Evolutionary conservation across 2,797 vertebrate species (phyloP).

Genomic region (Rhinichthys osculus): DNA sequence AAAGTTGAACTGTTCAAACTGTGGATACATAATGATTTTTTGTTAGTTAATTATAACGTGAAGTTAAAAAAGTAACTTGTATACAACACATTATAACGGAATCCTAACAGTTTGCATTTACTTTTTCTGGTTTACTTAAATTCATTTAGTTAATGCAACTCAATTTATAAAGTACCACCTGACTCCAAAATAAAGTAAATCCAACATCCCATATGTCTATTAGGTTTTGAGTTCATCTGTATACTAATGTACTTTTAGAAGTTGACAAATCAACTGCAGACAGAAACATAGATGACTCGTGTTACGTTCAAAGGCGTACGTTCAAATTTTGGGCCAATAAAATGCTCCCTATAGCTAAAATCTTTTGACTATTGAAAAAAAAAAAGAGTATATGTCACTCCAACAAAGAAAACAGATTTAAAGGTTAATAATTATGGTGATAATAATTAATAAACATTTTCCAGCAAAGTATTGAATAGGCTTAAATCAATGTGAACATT

Average conservation of each 20-base stretch:
- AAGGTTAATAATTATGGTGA: constrained; percentile 2
- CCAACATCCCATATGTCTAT: neutral
- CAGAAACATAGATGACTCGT: neutral
- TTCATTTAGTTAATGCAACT: neutral
- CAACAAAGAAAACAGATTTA: constrained; percentile 3
- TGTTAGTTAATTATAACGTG: neutral
- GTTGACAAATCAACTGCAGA: neutral
- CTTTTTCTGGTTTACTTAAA: neutral
- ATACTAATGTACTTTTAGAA: neutral
- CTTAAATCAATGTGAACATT: constrained; percentile 37
- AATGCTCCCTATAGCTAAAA: too few species aligned
- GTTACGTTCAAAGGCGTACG: too few species aligned
- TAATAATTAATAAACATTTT: constrained; percentile 9
- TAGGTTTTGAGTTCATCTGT: neutral
- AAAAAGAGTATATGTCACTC: neutral
- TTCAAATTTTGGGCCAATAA: neutral
- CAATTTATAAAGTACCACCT: neutral
- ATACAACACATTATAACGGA: neutral
- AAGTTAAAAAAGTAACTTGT: neutral
- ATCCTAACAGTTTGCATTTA: neutral
- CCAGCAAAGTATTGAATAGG: constrained; percentile 14
- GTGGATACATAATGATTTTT: neutral
- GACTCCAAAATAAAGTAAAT: neutral
- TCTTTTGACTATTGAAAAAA: neutral
- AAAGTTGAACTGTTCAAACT: neutral